A percentile compares a stretch with the other conserved stretches of the same genome.
Conservation (phyloP, 2,113 vertebrate species). For the Sapajus apella region DNA sequence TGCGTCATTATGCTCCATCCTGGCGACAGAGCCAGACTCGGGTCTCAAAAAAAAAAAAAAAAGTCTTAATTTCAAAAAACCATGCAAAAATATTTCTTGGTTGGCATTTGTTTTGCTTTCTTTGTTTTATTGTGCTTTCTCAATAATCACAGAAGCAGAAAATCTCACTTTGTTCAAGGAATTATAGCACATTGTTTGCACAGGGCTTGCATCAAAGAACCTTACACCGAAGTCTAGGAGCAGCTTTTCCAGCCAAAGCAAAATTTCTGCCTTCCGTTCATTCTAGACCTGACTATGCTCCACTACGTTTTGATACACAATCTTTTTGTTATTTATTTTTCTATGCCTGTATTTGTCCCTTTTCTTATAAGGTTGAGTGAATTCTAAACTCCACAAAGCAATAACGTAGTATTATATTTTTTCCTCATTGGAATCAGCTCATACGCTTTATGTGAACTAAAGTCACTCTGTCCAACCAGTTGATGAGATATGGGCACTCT, state of each 20-base stretch:
- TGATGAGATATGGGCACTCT: not conserved
- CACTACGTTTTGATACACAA: not conserved
- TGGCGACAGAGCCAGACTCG: no score
- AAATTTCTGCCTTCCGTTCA: not conserved
- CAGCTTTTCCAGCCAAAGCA: not conserved
- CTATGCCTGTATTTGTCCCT: not conserved
- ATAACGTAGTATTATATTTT: not conserved
- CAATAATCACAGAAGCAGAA: conserved; percentile 7
- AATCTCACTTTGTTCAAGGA: conserved; percentile 37
- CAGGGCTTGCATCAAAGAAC: not conserved
- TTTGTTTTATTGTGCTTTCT: not conserved
- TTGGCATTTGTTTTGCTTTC: not conserved
- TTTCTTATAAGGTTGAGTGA: not conserved
- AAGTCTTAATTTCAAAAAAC: conserved; percentile 4
- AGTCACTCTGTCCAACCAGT: not conserved
- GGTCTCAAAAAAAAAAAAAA: no score
- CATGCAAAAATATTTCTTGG: not conserved
- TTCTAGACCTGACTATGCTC: not conserved
- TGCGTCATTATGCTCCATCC: rapidly evolving
- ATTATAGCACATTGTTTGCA: not conserved
- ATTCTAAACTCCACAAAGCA: not conserved
- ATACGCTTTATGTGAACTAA: not conserved
- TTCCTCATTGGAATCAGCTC: not conserved
- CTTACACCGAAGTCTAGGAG: not conserved
- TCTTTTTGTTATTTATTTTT: not conserved